Base-by-base conservation (phyloP, 2,797 vertebrate species). In the Neopelma chrysocephalum region DNA sequence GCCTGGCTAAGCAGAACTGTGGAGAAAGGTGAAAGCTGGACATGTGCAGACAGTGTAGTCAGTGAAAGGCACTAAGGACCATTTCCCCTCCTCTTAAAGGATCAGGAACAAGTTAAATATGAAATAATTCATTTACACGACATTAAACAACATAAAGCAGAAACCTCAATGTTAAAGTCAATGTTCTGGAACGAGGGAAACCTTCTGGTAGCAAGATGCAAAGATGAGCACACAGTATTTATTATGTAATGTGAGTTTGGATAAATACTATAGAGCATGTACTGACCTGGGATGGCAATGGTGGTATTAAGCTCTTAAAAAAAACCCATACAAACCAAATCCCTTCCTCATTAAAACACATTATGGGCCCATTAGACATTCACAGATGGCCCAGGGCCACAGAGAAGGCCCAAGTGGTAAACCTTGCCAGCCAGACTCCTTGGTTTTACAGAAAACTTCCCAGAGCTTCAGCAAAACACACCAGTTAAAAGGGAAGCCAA, bases 1-100 rank as follows among this genome's bases (percentile, higher is more conserved):
- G 82, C 77, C 62, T 70, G 40, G 58, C 88, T 43, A 56, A 89
- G 85, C 73, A 86, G 75, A 95, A 73, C 36, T 62, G 31, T 42
- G 81, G 79, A 76, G 86, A 69, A 89, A 64, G 78, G 77, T 88
- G 94, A 60, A 64, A 94, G 94, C 94, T 94, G 90, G 93, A 94
- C 81, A 68, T 17, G 80, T 87, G 95, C 93, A 90, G 94, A 92
- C 48, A 94, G 85, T 18, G 3, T 68, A 82, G 85, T 94, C 96
- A 94, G 73, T 93, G 89, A 96, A 98, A 98, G 97, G 97, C 97
- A 98, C 96, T 95, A 94, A 83, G 77, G 93, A 96, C 95, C 66
- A 84, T 73, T 94, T 82, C 69, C 68, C 80, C 85, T 88, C 89
- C 97, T 94, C 82, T 80, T 95, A 94, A 84, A 90, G 82, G 93